Evolutionary conservation across 2,113 vertebrate species (phyloP), one percentile per base, ranked within the genome.

Genomic region (Phylloscopus trochiloides): DNA sequence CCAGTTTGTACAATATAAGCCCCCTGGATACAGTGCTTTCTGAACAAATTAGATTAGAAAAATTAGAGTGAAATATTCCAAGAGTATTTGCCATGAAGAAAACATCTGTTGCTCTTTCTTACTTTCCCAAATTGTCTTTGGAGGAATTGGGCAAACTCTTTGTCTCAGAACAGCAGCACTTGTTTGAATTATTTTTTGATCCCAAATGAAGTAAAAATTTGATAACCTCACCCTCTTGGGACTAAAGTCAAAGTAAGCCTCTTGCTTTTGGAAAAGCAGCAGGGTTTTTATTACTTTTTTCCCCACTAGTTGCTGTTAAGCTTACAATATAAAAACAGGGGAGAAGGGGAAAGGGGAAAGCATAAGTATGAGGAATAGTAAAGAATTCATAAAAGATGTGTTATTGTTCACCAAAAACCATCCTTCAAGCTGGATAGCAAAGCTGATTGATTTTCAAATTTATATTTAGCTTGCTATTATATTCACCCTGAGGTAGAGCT

Each of bases 151-250:
- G 22, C 28, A 68, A 82, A 50, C 22, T 42, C 63, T 65, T 61
- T 85, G 29, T 55, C 21, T 92, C 34, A 63, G 51, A 84, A 29
- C 10, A 31, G 13, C 42, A 45, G 74, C 7, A 10, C n/a, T 66
- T 95, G 59, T 15, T 36, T 65, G 72, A 89, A 66, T 89, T 89
- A 13, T 48, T 85, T 89, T 92, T 89, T 32, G 17, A 85, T 82
- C 12, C 31, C 36, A 68, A 57, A 72, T 72, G 40, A 91, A 81
- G 16, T 47, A 6, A 61, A 74, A 73, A 42, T 26, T 66, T 86
- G 22, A 25, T 52, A 74, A 20, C 81, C 29, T 81, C 17, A 22
- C 13, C 3, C 24, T 61, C 6, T 47, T 1, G 1, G 55, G 42
- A 48, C 24, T 74, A 0, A 42, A 54, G 34, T 66, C 14, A 65